Evolutionary conservation across 2,113 vertebrate species (phyloP), one percentile per base, ranked within the genome.

Genomic region (Oncorhynchus kisutch): DNA sequence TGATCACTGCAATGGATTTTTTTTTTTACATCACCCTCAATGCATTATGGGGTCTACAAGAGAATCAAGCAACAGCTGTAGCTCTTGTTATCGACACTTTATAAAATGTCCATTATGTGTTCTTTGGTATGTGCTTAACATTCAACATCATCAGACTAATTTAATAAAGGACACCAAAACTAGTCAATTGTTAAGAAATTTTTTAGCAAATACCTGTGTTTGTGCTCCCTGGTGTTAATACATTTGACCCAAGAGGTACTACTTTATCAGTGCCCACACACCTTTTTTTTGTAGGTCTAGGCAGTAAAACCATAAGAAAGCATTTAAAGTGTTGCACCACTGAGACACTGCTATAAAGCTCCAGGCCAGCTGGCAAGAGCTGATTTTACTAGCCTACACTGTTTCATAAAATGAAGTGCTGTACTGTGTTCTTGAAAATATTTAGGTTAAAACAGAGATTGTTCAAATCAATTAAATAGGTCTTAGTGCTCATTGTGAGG

Each of bases 361-460:
- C 3, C 3, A 8, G 45, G 85, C 88, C 88, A 90, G 87, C 82
- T 89, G 91, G 82, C 86, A 48, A 25, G 65, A 71, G 71, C 64
- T 39, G 64, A 54, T 74, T 92, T 91, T 84, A 91, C 84, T 81
- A 82, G 84, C 77, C 87, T 62, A 12, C 74, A 59, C 81, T 86
- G 87, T 64, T 59, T 65, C 65, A 69, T 90, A 87, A 86, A 89
- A 86, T 80, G 79, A 90, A 91, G 85, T 81, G 84, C 79, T 70
- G 78, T 6, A 78, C 83, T 85, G 85, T 86, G 71, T 79, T 78
- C 82, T 85, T 72, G 65, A 86, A 85, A 89, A 84, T 84, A 83
- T 82, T 89, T 82, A 45, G 74, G 74, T 88, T 84, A 77, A 78
- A 82, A 71, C 69, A 67, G 49, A 67, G 39, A 57, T 45, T 48